These are phyloP conservation scores for Melanotaenia duboulayi DNA, from an alignment of 2,113 vertebrate species.

Conservation along the genomic window DNA sequence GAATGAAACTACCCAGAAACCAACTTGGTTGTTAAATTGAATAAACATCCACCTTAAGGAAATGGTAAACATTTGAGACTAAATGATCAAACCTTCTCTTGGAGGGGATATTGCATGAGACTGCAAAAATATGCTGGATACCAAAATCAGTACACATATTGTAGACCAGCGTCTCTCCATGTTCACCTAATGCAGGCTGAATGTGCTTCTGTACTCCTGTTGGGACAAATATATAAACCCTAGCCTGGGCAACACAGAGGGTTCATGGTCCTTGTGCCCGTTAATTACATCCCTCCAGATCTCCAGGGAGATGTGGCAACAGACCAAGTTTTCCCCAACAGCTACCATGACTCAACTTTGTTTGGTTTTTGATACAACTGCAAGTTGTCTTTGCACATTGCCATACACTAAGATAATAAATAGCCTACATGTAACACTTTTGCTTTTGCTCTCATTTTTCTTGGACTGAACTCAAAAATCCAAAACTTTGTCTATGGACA, in stretches of 20 bases:
- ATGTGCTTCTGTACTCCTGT: conserved; percentile 29
- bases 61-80: neutral
- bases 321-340: too few species aligned
- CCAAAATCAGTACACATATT: conserved; percentile 48
- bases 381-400: too few species aligned
- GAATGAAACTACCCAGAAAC: neutral
- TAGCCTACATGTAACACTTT: too few species aligned
- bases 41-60: neutral
- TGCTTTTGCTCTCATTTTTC: too few species aligned
- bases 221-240: conserved; percentile 36
- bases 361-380: too few species aligned
- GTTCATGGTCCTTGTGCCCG: conserved; percentile 67
- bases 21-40: neutral
- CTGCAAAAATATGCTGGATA: conserved; percentile 32
- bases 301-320: neutral
- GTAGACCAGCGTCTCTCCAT: conserved; percentile 49
- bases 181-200: conserved; percentile 37
- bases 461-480: too few species aligned
- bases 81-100: conserved; percentile 23
- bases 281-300: neutral
- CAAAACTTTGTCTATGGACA: too few species aligned
- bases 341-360: too few species aligned
- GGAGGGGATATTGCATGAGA: neutral
- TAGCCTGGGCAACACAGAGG: conserved; percentile 16
- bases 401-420: too few species aligned